These are phyloP conservation scores for Netelia inedita DNA, from an alignment of 2,888 invertebrate genomes.

Conservation along the genomic window DNA sequence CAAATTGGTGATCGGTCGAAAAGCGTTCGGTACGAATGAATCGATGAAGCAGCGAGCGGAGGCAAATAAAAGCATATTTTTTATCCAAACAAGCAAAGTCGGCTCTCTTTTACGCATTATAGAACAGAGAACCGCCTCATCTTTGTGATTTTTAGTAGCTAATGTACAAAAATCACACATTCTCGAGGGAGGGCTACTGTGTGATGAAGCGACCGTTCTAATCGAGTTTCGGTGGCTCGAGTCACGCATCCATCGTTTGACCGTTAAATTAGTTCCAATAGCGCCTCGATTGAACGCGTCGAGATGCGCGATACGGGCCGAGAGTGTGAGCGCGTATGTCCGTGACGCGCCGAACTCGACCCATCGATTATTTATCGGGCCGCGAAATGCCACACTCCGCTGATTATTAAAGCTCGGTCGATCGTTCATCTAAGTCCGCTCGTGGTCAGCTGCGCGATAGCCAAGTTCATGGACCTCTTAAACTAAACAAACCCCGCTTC, in stretches of 20 bases:
- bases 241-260: conserved; percentile 52
- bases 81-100: not conserved
- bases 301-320: conserved; percentile 28
- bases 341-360: conserved; percentile 31
- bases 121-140: not conserved
- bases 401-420: conserved; percentile 67
- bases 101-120: not conserved
- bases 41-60: not conserved
- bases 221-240: conserved; percentile 56
- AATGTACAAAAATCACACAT: not conserved
- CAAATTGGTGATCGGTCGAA: not conserved
- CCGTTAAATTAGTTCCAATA: conserved; percentile 66
- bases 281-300: conserved; percentile 54
- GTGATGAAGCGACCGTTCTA: conserved; percentile 31
- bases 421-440: conserved; percentile 61
- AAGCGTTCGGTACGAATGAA: too few relatives aligned
- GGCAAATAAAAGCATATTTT: not conserved
- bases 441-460: conserved; percentile 26
- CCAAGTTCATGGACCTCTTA: conserved; percentile 73
- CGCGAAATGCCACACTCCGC: conserved; percentile 44
- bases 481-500: conserved; percentile 62
- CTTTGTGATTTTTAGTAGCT: not conserved
- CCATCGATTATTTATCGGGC: conserved; percentile 67
- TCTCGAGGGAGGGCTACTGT: not conserved
- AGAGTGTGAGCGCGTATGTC: conserved; percentile 30